Conservation (phyloP, 2,113 vertebrate genomes). For the Ascaphus truei region DNA sequence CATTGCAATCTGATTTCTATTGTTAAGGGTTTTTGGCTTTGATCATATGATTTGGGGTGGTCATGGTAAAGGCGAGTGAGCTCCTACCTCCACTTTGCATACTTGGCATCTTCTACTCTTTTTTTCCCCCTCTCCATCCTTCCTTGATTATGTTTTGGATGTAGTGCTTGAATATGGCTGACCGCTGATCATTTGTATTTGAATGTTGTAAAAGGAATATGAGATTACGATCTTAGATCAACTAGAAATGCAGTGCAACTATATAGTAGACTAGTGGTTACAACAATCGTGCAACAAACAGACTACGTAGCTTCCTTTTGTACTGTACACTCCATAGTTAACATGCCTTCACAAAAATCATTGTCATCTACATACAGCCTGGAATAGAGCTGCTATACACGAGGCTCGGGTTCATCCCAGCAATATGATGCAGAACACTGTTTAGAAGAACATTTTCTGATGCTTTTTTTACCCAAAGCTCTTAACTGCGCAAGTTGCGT, state of each 20-base stretch:
- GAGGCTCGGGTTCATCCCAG: neutral
- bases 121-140: neutral
- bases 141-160: neutral
- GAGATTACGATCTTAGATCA: neutral
- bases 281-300: too few species aligned
- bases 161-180: neutral
- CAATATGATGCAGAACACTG: constrained; percentile 2
- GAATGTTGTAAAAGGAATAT: neutral
- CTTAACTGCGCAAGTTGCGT: constrained; percentile 9
- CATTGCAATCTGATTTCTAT: neutral
- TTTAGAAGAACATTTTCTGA: neutral
- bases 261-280: neutral
- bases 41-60: neutral
- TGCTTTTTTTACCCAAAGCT: neutral
- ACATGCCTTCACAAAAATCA: neutral
- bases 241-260: neutral
- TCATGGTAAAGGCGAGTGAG: neutral
- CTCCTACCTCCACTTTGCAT: constrained; percentile 14
- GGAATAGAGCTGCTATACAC: neutral
- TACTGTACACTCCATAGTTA: neutral
- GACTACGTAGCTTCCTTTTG: neutral
- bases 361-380: neutral
- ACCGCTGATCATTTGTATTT: neutral
- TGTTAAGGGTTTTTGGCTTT: constrained; percentile 12
- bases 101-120: neutral